phyloP scores from a whole-genome alignment of 2,797 vertebrate species.

The Neopelma chrysocephalum region DNA sequence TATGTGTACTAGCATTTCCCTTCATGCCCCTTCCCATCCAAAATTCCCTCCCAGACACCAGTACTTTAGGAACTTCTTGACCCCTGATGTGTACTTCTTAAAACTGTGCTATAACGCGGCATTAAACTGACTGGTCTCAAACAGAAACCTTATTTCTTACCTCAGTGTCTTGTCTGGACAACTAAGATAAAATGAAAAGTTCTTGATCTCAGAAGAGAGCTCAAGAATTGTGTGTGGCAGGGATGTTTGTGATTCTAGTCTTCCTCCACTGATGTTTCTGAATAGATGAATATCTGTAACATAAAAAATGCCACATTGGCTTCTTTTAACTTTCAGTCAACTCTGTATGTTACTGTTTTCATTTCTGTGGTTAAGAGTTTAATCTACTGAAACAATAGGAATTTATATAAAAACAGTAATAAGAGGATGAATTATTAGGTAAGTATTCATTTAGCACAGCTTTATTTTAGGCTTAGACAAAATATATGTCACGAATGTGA shows the following conservation, averaged over 20 bases:
- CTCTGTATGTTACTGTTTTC: neutral
- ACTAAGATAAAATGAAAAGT: neutral
- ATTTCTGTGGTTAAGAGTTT: neutral
- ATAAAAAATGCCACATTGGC: neutral
- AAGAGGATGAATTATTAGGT: neutral
- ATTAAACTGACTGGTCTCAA: neutral
- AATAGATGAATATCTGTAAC: neutral
- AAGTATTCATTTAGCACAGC: neutral
- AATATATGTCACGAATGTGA: neutral
- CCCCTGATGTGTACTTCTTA: neutral
- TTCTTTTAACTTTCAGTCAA: neutral
- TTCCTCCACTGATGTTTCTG: neutral
- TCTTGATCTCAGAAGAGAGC: neutral
- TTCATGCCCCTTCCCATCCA: neutral
- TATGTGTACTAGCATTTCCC: neutral
- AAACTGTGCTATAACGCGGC: neutral
- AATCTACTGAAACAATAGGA: neutral
- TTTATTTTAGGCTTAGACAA: neutral
- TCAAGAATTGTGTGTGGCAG: neutral
- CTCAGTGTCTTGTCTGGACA: neutral
- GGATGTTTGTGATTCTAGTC: neutral
- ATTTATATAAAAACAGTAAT: neutral
- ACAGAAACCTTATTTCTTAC: neutral
- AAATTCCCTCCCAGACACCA: neutral
- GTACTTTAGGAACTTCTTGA: neutral